Evolutionary conservation across 2,888 invertebrate genomes (phyloP), one percentile per base, ranked within the genome.

Genomic region (Cerastoderma edule): DNA sequence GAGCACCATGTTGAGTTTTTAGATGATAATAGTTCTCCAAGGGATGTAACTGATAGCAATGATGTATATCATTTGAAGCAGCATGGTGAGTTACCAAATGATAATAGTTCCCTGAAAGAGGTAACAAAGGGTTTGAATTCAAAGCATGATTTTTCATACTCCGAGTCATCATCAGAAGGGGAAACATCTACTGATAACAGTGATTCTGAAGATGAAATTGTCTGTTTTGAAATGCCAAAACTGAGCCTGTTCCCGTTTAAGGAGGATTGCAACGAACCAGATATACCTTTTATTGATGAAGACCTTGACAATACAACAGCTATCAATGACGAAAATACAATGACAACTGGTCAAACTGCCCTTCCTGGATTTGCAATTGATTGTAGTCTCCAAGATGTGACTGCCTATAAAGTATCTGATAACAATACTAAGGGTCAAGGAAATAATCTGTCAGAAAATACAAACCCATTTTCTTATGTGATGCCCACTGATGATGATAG

Each of bases 301-400:
- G 44, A 35, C n/a, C 2, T 56, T 3, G 22, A 48, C 22, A 4
- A 4, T 48, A 30, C 35, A 16, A 22, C 32, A 50, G 39, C 13
- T 10, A 16, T 24, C 57, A 6, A 24, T 27, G 53, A 53, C 5
- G 28, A 28, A 32, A 46, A 35, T 28, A 22, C 28, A 24, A 56
- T n/a, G 48, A 28, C 33, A 44, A 28, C 28, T 27, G 30, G 19
- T 8, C 56, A 33, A 32, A 22, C 30, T 53, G 64, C 67, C 5
- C 66, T 79, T 65, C 27, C 60, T 60, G 39, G 60, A 10, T 19
- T 60, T 35, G 79, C 75, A 35, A 79, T 79, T 56, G 79, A 79
- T 46, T 79, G 79, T 44, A 79, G 79, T 69, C 69, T 75, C 72
- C 75, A 75, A 50, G 69, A 75, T 72, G 79, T 79, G 1, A 72